These are phyloP conservation scores for Limnephilus marmoratus DNA, from an alignment of 2,888 invertebrate genomes.

Conservation along the genomic window DNA sequence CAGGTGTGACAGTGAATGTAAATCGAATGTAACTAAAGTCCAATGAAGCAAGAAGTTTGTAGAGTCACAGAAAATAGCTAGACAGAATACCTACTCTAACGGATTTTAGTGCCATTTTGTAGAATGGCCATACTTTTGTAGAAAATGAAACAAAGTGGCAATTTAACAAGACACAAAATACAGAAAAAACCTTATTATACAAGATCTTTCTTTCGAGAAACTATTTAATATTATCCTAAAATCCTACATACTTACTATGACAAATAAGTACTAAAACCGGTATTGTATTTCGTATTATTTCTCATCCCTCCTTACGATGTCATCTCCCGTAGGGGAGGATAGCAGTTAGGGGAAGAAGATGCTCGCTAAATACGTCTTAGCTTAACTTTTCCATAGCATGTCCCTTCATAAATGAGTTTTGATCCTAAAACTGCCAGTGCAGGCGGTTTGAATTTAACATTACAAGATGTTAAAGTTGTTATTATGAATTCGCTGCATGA, in stretches of 20 bases:
- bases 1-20: too few species aligned
- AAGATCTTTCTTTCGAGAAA: not conserved
- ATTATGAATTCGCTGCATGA: not conserved
- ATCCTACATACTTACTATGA: conserved; percentile 20
- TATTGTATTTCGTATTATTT: conserved; percentile 40
- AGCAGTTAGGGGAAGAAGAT: conserved; percentile 46
- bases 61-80: too few species aligned
- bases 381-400: conserved; percentile 61
- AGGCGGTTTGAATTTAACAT: not conserved
- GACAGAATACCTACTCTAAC: too few species aligned
- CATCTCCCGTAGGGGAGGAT: conserved; percentile 44
- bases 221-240: conserved; percentile 18
- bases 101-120: too few species aligned
- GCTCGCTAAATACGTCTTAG: conserved; percentile 62
- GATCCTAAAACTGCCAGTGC: conserved; percentile 51
- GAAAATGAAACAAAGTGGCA: not conserved
- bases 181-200: not conserved
- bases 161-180: not conserved
- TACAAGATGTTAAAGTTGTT: not conserved
- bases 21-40: too few species aligned
- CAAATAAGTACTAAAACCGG: conserved; percentile 45
- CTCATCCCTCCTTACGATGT: conserved; percentile 30
- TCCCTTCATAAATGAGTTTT: conserved; percentile 59
- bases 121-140: too few species aligned
- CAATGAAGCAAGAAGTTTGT: too few species aligned